These are phyloP conservation scores for Nestor notabilis DNA, from an alignment of 2,113 vertebrate genomes.

Conservation along the genomic window DNA sequence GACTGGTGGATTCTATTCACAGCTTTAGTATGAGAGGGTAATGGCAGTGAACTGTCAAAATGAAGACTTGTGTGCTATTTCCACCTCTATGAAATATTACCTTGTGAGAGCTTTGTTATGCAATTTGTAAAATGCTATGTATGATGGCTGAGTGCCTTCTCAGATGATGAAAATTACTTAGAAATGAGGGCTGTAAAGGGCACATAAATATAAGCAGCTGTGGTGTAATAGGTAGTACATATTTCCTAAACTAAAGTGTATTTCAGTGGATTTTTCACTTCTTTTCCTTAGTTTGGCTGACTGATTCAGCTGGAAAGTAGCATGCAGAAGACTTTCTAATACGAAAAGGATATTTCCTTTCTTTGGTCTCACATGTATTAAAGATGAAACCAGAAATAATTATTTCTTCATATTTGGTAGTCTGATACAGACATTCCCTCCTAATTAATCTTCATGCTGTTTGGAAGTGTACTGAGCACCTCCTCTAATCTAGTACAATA, in stretches of 20 bases:
- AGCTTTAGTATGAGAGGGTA: slow-evolving; percentile 1
- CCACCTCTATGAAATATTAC: slow-evolving; percentile 47
- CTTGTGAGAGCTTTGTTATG: slow-evolving; percentile 52
- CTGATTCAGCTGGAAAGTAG: not conserved
- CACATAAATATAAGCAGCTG: slow-evolving; percentile 63
- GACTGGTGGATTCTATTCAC: slow-evolving; percentile 23
- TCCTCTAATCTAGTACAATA: not conserved
- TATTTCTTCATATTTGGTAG: not conserved
- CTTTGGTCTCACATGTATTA: not conserved
- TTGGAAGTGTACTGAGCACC: not conserved
- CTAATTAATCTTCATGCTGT: not conserved
- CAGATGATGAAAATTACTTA: slow-evolving; percentile 59
- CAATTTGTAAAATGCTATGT: slow-evolving; percentile 48
- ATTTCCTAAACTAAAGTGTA: not conserved
- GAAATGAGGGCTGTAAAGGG: slow-evolving; percentile 54
- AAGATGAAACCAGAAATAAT: not conserved
- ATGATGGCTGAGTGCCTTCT: slow-evolving; percentile 13
- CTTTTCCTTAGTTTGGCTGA: not conserved
- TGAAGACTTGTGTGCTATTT: slow-evolving; percentile 42
- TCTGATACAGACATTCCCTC: not conserved
- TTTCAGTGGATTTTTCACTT: slow-evolving; percentile 18
- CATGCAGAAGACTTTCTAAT: not conserved
- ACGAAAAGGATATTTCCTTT: not conserved
- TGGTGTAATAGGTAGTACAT: not conserved
- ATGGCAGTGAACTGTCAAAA: slow-evolving; percentile 31